These are phyloP conservation scores for Trachythela sp. DNA, from an alignment of 64 coral and sea anemone genomes.

Conservation along the genomic window DNA sequence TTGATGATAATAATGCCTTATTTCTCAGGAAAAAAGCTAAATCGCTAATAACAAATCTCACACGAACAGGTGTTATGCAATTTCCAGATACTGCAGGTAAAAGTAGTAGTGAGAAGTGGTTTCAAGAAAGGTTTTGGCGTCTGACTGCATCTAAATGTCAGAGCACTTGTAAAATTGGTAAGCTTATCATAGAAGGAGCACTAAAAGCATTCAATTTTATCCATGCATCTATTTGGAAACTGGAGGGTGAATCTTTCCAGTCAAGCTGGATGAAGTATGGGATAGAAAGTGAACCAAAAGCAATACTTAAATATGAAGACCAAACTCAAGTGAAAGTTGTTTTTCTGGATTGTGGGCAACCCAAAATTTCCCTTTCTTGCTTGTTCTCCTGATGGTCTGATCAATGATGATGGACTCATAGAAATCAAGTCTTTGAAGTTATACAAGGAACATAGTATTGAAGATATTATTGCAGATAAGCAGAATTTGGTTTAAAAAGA, in stretches of 20 bases:
- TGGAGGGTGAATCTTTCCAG: conserved; percentile 26
- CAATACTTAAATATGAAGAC: conserved; percentile 51
- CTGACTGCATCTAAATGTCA: conserved; percentile 30
- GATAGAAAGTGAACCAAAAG: conserved; percentile 56
- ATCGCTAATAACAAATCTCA: conserved; percentile 19
- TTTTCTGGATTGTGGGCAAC: conserved; percentile 56
- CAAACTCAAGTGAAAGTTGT: conserved; percentile 34
- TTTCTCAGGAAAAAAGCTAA: neutral
- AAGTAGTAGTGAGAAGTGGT: too few relatives aligned
- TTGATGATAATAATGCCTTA: neutral
- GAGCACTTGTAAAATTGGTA: neutral
- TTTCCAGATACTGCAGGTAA: too few relatives aligned
- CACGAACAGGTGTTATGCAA: conserved; percentile 16
- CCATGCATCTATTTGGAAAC: conserved; percentile 40
- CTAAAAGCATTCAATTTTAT: conserved; percentile 34
- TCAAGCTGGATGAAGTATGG: conserved; percentile 52
- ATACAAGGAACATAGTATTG: conserved; percentile 51
- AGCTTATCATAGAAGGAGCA: conserved; percentile 33
- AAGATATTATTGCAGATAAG: conserved; percentile 17
- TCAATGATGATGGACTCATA: conserved; percentile 41
- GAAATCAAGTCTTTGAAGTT: conserved; percentile 63
- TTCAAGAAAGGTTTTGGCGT: too few relatives aligned
- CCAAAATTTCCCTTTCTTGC: conserved; percentile 61
- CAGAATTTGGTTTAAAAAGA: conserved; percentile 27
- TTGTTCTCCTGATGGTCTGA: conserved; percentile 62